Conservation (phyloP, 1,140 invertebrate genomes). For the Ganaspis sp. region DNA sequence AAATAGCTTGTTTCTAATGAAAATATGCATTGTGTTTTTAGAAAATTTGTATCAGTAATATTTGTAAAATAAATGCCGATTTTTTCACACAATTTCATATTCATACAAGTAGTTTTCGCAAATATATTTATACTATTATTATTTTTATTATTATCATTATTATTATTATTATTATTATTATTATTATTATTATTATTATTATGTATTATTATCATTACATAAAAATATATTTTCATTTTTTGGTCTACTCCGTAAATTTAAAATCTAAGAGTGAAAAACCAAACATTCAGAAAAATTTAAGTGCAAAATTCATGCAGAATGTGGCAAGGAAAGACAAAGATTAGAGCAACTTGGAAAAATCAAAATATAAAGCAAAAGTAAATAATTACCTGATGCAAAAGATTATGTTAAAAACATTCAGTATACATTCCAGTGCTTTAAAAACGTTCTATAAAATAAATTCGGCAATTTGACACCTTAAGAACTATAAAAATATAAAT, state of each 20-base stretch:
- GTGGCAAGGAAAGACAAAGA: background rate
- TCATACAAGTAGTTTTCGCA: no score
- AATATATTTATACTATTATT: no score
- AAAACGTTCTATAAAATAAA: background rate
- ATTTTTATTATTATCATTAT: no score
- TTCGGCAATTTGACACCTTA: background rate
- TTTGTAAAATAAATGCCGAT: no score
- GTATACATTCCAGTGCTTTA: background rate
- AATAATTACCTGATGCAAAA: conserved; percentile 25
- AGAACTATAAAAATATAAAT: no score
- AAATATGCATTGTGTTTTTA: no score
- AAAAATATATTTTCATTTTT: background rate
- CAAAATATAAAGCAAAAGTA: conserved; percentile 7
- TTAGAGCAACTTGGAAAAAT: background rate
- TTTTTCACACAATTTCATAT: no score
- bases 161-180: no score
- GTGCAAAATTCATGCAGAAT: conserved; percentile 5
- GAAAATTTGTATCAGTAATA: no score
- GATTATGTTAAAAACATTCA: background rate
- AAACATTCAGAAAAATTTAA: background rate
- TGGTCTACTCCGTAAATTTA: background rate
- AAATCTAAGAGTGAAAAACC: background rate
- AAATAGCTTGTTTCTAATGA: no score
- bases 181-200: no score
- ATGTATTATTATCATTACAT: no score